phyloP scores from a whole-genome alignment of 2,113 vertebrate genomes.

The Ondatra zibethicus region DNA sequence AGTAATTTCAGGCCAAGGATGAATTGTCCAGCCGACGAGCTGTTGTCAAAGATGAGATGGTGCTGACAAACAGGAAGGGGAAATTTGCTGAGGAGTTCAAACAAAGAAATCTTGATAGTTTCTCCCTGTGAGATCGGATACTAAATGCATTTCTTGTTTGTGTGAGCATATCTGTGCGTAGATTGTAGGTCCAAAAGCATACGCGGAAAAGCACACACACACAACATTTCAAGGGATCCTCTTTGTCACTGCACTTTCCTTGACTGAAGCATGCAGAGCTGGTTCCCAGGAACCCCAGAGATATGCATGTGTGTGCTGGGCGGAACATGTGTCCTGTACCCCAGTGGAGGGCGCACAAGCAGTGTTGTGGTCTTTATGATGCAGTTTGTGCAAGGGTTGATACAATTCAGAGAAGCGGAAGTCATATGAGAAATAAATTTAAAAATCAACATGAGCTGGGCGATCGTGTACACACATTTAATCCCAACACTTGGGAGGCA shows the following conservation, averaged over 20 bases:
- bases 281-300: not conserved
- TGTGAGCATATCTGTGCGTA: not conserved
- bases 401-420: constrained; percentile 34
- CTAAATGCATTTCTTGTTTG: not conserved
- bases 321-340: not conserved
- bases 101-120: not conserved
- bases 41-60: not conserved
- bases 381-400: not conserved
- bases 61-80: not conserved
- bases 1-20: constrained; percentile 21
- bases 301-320: not conserved
- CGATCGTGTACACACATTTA: too few species aligned
- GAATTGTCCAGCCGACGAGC: not conserved
- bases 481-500: too few species aligned
- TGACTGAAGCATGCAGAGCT: not conserved
- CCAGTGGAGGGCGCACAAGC: not conserved
- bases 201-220: not conserved
- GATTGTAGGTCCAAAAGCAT: not conserved
- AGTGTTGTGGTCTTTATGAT: not conserved
- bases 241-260: not conserved
- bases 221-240: not conserved
- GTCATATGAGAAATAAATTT: constrained; percentile 4
- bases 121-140: not conserved
- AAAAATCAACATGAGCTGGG: not conserved
- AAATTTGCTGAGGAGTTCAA: constrained; percentile 34